A percentile compares a stretch with the other conserved stretches of the same genome.
Evolutionary conservation across 2,888 invertebrate genomes (phyloP).

Genomic region (Lycia hirtaria): DNA sequence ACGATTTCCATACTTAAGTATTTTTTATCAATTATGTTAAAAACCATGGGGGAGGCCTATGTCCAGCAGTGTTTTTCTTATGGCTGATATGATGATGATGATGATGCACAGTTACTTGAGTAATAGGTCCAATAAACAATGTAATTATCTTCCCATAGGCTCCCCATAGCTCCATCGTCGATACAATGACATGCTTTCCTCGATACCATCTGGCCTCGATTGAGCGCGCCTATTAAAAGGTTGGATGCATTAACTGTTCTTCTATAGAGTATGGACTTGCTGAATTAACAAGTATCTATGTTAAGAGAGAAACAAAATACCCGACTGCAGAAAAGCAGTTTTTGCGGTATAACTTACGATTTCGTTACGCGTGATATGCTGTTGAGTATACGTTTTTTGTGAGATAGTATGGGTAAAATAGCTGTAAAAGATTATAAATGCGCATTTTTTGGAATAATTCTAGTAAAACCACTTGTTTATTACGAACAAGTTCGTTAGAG

Average conservation of each 20-base stretch:
- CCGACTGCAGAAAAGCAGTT: neutral
- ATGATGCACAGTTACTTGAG: neutral
- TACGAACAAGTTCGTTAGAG: too few species aligned
- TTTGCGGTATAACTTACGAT: neutral
- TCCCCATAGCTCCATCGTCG: constrained; percentile 26
- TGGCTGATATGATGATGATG: too few species aligned
- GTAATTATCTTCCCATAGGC: constrained; percentile 32
- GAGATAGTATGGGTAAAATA: too few species aligned
- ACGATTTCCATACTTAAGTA: too few species aligned
- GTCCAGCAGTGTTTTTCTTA: too few species aligned
- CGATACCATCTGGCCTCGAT: constrained; percentile 47
- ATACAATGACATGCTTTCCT: constrained; percentile 43
- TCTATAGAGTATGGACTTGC: constrained; percentile 25
- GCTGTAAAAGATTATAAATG: too few species aligned
- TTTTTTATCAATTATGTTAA: too few species aligned
- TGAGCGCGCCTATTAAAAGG: constrained; percentile 48
- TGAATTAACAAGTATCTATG: neutral
- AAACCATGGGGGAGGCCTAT: too few species aligned
- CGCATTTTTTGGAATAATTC: too few species aligned
- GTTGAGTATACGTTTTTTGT: too few species aligned
- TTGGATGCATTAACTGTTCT: constrained; percentile 49
- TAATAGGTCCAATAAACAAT: constrained; percentile 20
- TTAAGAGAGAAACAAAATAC: neutral
- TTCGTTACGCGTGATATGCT: too few species aligned
- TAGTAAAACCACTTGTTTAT: too few species aligned